A percentile compares a stretch with the other conserved stretches of the same genome.
These are phyloP conservation scores for Calliphora vomitoria DNA, from an alignment of 2,888 invertebrate genomes.

Conservation along the genomic window DNA sequence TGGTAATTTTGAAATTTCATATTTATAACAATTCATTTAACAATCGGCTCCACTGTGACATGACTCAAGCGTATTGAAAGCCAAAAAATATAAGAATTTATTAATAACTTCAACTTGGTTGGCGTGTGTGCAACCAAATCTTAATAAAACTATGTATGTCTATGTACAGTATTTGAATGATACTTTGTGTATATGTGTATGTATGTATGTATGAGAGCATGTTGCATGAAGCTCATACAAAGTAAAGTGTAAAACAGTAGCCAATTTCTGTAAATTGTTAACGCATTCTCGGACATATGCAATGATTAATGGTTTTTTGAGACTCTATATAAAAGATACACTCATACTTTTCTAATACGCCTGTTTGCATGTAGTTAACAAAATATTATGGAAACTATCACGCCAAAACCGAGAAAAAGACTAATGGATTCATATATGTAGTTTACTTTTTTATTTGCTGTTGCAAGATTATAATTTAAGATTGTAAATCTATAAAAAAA, in stretches of 20 bases:
- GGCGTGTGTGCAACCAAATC: not conserved
- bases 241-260: constrained; percentile 70
- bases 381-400: constrained; percentile 40
- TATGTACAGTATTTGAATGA: no score
- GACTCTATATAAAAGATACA: constrained; percentile 39
- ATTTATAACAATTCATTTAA: no score
- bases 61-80: not conserved
- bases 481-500: constrained; percentile 56
- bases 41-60: not conserved
- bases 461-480: constrained; percentile 61
- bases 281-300: constrained; percentile 71
- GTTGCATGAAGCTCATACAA: constrained; percentile 1
- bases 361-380: constrained; percentile 28
- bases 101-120: not conserved
- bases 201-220: constrained; percentile 9
- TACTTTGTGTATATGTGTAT: no score
- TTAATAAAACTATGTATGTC: not conserved
- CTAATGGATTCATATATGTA: constrained; percentile 62
- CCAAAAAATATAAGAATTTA: not conserved
- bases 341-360: not conserved
- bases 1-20: no score
- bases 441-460: constrained; percentile 11
- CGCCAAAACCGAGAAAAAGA: not conserved
- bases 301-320: constrained; percentile 70
- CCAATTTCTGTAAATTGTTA: constrained; percentile 73